Base-by-base conservation (phyloP, 1,140 invertebrate genomes). In the Micrasema minimum region DNA sequence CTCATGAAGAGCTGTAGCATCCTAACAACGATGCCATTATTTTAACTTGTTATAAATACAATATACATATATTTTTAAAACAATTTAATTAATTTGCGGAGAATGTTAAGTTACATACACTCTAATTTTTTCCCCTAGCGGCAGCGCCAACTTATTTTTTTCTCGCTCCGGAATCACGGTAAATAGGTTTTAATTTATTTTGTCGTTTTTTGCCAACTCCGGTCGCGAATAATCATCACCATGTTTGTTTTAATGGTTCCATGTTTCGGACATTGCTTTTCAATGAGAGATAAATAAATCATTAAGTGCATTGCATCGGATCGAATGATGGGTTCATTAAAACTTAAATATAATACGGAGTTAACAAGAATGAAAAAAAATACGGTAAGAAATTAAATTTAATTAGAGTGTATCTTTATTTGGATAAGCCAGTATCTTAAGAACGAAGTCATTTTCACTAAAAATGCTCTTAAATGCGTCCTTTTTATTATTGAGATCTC, bases 101-200 rank as follows among this genome's bases (percentile, higher is more conserved):
- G 55, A 59, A 18, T 12, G 12, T 18, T 5, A 3, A 2, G 55
- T 38, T 26, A 31, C 20, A 16, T 10, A 16, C 37, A 38, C 55
- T 10, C 48, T 1, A 12, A 2, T 37, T 57, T 14, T 37, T 38
- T 12, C 16, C 11, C 38, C 38, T 41, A 16, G 55, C 55, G 55
- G n/a, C 35, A 38, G 1, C 20, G 35, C 31, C 22, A 5, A 7
- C 2, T 7, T 1, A n/a, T 6, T 51, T 41, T 59, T 59, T 59
- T 59, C 23, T 59, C 20, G 20, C 48, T 35, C 68, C 68, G 68
- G 68, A 70, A 61, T 70, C 68, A 70, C 68, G 68, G 68, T 70
- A 70, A 70, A 64, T 70, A 65, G 68, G 51, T 65, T 64, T 65
- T 70, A 64, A 70, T 64, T 70, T 64, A 64, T 51, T 70, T 70